Evolutionary conservation across 2,797 vertebrate species (phyloP), one percentile per base, ranked within the genome.

Genomic region (Pseudochromis fuscus): DNA sequence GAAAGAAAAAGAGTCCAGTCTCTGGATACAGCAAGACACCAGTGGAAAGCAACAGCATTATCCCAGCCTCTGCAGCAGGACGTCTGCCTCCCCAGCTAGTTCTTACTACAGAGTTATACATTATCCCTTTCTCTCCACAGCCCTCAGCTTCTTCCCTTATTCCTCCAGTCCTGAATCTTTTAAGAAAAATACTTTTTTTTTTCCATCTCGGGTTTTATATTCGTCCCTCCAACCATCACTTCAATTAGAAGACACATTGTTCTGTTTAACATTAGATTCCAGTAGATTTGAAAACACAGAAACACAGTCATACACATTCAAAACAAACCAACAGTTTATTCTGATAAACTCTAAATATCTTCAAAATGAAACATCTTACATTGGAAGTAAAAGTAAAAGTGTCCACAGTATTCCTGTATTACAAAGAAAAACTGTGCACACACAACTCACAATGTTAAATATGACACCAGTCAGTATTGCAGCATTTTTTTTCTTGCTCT

Each of bases 11-110:
- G 30, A 3, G 30, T 30, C 49, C 35, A 74, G 67, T 59, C 58
- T 28, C 31, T 33, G 31, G 12, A 33, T 24, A 2, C 25, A 75
- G 76, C 82, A 84, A 55, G 42, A 21, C 62, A 82, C 65, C 77
- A 67, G 64, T 65, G 48, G 45, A 67, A 77, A 86, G 58, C 56
- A 66, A 24, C 38, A 79, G 61, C 79, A 66, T 45, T 35, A 77
- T 65, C 42, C 66, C 52, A 55, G 77, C 60, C 64, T 64, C 63
- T 75, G 51, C 71, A 45, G 75, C 73, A 55, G 38, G 25, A 27
- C 38, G 44, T 74, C 68, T 50, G 40, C 58, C n/a, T 74, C 61
- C 30, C 52, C 18, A 70, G 31, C 63, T 18, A 31, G 15, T 25
- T 33, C 69, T 44, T 60, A 58, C 58, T 65, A n/a, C 2, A n/a